Conservation (phyloP, 2,888 invertebrate species). For the Colostygia pectinataria region DNA sequence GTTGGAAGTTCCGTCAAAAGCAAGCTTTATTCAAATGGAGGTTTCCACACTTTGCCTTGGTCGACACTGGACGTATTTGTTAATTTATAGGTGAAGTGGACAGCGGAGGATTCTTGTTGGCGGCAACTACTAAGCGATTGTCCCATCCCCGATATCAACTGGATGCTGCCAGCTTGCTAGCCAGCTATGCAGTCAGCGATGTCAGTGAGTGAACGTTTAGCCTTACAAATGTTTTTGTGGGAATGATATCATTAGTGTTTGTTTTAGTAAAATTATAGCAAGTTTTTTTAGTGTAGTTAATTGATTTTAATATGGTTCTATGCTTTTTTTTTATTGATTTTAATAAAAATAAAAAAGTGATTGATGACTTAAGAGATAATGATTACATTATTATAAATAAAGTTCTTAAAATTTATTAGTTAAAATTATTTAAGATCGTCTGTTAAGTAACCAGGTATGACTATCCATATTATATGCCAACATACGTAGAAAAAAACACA, state of each 20-base stretch:
- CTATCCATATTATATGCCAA: no score
- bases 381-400: no score
- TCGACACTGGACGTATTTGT: constrained; percentile 59
- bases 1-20: background rate
- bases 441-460: no score
- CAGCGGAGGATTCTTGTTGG: constrained; percentile 30
- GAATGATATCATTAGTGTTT: constrained; percentile 11
- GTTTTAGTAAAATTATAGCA: no score
- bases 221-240: constrained; percentile 6
- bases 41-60: constrained; percentile 56
- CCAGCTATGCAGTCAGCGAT: background rate
- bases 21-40: constrained; percentile 39
- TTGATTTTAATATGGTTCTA: no score
- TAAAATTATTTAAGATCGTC: no score
- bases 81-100: constrained; percentile 62
- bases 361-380: no score
- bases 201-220: background rate
- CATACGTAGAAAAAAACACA: no score
- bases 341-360: no score
- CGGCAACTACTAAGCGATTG: constrained; percentile 30
- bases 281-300: background rate
- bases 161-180: constrained; percentile 2
- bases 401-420: no score
- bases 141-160: constrained; percentile 17
- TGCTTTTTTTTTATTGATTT: no score